These are phyloP conservation scores for Mesorhabditis spiculigera DNA, from an alignment of 2,888 invertebrate genomes.

Conservation along the genomic window DNA sequence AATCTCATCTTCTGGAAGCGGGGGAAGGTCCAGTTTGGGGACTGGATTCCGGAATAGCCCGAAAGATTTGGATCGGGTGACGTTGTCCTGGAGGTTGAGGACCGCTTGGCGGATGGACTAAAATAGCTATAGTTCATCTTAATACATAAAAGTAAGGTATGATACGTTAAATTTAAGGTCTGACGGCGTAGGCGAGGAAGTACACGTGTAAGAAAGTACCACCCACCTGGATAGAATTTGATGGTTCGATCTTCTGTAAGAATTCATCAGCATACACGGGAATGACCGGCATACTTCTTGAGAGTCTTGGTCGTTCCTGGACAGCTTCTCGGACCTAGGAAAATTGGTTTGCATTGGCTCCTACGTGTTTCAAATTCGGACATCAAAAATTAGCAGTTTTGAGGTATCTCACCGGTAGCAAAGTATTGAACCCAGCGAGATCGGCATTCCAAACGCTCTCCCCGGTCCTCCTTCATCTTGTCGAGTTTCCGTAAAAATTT, in stretches of 20 bases:
- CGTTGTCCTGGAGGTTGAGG: conserved; percentile 12
- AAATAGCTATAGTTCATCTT: not conserved
- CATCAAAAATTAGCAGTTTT: not conserved
- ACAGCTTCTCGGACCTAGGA: not conserved
- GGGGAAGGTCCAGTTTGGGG: conserved; percentile 9
- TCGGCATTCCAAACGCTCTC: conserved; percentile 12
- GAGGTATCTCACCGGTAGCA: conserved; percentile 1
- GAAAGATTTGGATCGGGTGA: conserved; percentile 30
- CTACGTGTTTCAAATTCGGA: not conserved
- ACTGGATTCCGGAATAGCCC: conserved; percentile 15
- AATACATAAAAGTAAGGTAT: too few species aligned
- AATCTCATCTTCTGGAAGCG: conserved; percentile 30
- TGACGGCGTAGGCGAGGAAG: too few species aligned
- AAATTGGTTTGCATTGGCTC: not conserved
- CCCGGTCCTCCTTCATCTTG: conserved; percentile 10
- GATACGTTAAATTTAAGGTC: too few species aligned
- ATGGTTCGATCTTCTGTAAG: not conserved
- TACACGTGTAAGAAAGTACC: too few species aligned
- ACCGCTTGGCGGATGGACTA: conserved; percentile 7
- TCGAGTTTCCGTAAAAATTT: conserved; percentile 19
- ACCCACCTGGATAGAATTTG: conserved; percentile 5
- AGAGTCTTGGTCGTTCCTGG: not conserved
- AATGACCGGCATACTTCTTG: conserved; percentile 8
- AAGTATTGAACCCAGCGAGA: conserved; percentile 2
- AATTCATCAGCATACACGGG: not conserved